Evolutionary conservation across 2,888 invertebrate species (phyloP).

Genomic region (Alloscopus bannaensis): DNA sequence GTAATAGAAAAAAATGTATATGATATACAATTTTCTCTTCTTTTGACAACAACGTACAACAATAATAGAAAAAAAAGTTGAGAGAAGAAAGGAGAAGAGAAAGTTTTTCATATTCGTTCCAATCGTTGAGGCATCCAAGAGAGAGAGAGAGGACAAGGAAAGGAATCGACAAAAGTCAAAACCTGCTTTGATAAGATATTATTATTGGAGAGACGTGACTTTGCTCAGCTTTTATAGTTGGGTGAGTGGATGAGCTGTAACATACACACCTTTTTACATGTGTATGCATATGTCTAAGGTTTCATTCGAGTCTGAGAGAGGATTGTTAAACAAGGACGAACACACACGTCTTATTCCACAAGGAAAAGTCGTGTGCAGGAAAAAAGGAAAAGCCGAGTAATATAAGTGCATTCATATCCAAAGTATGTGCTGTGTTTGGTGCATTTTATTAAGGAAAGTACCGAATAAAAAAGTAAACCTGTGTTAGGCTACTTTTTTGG

Average conservation of each 20-base stretch:
- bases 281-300: constrained; percentile 18
- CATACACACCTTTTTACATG: constrained; percentile 42
- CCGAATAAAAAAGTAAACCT: too few species aligned
- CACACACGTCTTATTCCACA: not conserved
- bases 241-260: constrained; percentile 38
- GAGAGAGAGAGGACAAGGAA: not conserved
- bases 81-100: not conserved
- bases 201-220: constrained; percentile 50
- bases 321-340: constrained; percentile 19
- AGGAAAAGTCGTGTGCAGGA: not conserved
- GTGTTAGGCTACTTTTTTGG: too few species aligned
- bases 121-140: not conserved
- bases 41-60: too few species aligned
- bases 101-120: not conserved
- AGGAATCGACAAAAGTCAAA: constrained; percentile 12
- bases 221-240: constrained; percentile 13
- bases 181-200: constrained; percentile 46
- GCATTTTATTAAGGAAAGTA: not conserved
- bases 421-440: not conserved
- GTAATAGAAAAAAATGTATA: not conserved
- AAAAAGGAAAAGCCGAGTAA: not conserved
- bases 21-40: not conserved
- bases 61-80: not conserved
- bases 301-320: not conserved
- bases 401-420: not conserved